A percentile compares a stretch with the other conserved stretches of the same genome.
Evolutionary conservation across 2,888 invertebrate genomes (phyloP).

Genomic region (Agriotes lineatus): DNA sequence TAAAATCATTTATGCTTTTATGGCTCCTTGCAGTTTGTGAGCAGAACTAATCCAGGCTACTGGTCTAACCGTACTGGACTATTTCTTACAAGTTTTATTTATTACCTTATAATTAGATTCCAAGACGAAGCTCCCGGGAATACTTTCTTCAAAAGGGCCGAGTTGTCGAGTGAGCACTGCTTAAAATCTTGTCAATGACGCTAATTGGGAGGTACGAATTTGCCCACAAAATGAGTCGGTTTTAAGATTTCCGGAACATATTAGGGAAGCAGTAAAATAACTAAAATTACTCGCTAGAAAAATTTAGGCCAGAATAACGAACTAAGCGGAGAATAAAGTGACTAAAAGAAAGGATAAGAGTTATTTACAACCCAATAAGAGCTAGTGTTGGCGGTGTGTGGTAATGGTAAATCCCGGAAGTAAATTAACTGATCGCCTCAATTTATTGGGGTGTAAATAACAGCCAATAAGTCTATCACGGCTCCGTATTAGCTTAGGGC

Average conservation of each 20-base stretch:
- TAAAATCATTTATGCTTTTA: slow-evolving; percentile 55
- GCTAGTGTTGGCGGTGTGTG: slow-evolving; percentile 53
- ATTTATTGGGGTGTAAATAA: slow-evolving; percentile 65
- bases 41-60: slow-evolving; percentile 47
- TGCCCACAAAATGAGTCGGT: too few relatives aligned
- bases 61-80: slow-evolving; percentile 1
- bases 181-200: too few relatives aligned
- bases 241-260: too few relatives aligned
- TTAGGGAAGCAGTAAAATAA: neutral
- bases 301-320: slow-evolving; percentile 9
- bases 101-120: too few relatives aligned
- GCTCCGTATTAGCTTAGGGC: slow-evolving; percentile 33
- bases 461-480: slow-evolving; percentile 65
- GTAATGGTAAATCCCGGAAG: slow-evolving; percentile 53
- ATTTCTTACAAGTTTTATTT: too few relatives aligned
- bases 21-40: slow-evolving; percentile 37
- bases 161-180: too few relatives aligned
- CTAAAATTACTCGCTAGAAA: neutral
- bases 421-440: slow-evolving; percentile 66
- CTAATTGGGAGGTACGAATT: too few relatives aligned
- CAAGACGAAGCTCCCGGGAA: too few relatives aligned
- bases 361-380: slow-evolving; percentile 53
- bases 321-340: slow-evolving; percentile 31
- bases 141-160: too few relatives aligned
- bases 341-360: slow-evolving; percentile 51